Evolutionary conservation across 2,888 invertebrate species (phyloP).

Genomic region (Aporophyla lueneburgensis): DNA sequence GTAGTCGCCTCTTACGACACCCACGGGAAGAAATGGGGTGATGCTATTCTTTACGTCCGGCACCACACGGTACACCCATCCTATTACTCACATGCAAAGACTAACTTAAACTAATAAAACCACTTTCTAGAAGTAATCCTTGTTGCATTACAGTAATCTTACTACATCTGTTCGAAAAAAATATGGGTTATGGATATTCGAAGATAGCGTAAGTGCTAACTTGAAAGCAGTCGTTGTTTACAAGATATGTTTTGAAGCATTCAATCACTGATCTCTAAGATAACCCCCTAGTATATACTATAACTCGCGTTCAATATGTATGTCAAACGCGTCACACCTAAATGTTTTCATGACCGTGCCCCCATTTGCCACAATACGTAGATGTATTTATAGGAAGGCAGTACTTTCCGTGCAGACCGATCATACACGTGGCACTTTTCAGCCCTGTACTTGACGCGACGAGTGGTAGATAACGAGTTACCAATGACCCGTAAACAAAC

Average conservation of each 20-base stretch:
- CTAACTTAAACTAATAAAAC: no score
- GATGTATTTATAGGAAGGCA: conserved; percentile 3
- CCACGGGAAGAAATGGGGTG: no score
- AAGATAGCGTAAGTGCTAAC: background rate
- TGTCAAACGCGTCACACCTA: conserved; percentile 17
- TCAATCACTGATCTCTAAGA: background rate
- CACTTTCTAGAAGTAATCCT: background rate
- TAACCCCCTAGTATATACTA: conserved; percentile 13
- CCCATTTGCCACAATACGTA: background rate
- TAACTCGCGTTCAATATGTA: background rate
- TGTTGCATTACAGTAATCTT: background rate
- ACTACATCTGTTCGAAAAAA: background rate
- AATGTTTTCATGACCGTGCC: conserved; percentile 39
- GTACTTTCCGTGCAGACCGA: background rate
- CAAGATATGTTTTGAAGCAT: conserved; percentile 6
- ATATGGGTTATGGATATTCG: background rate
- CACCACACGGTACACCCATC: no score
- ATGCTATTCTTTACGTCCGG: no score
- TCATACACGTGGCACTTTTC: conserved; percentile 41
- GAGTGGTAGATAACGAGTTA: conserved; percentile 19
- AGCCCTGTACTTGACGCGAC: conserved; percentile 39
- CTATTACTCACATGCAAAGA: background rate
- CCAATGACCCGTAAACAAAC: conserved; percentile 13
- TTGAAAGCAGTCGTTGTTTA: conserved; percentile 4
- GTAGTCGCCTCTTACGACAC: no score